Base-by-base conservation (phyloP, 2,797 vertebrate species). In the Okamejei kenojei region DNA sequence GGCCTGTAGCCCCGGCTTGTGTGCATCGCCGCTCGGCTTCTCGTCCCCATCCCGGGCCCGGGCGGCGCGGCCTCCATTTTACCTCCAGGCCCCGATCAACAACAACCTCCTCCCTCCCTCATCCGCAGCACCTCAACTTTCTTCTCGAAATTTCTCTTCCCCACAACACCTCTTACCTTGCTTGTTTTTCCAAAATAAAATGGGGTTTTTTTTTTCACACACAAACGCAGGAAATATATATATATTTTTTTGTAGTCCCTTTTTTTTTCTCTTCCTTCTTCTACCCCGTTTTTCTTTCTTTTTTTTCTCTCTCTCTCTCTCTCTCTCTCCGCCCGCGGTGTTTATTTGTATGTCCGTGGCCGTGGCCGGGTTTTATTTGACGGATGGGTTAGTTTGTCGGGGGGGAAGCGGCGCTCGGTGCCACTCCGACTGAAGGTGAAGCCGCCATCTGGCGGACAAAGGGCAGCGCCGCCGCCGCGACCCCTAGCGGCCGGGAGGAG, bases 391-490 rank as follows among this genome's bases (percentile, higher is more conserved):
- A 65, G 63, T 86, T 88, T 29, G 29, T 21, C 19, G 71, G 65
- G 65, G 71, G 71, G 71, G n/a, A 88, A 73, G 71, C 90, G 38
- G 68, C 90, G 2, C 11, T 88, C 68, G 63, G 68, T 88, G 84
- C 68, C 84, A 54, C 90, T 91, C 90, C 90, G 90, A 74, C 90
- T 74, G 90, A 91, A 74, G 90, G 90, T 91, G 90, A 91, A 88
- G 90, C 65, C 74, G 90, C 90, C 90, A 91, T 91, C 90, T 91
- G 90, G 90, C 90, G 90, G 90, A 71, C 90, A 74, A 91, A 91
- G 65, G 68, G 32, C 90, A 38, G 32, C 35, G 84, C 29, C 29
- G 63, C 23, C 81, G 29, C 84, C 35, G 84, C 84, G 61, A 61
- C 84, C 84, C 32, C 84, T 88, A 32, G 63, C 84, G 84, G 84